A percentile compares a stretch with the other conserved stretches of the same genome.
These are phyloP conservation scores for Eupithecia vulgata DNA, from an alignment of 2,888 invertebrate species.

Conservation along the genomic window DNA sequence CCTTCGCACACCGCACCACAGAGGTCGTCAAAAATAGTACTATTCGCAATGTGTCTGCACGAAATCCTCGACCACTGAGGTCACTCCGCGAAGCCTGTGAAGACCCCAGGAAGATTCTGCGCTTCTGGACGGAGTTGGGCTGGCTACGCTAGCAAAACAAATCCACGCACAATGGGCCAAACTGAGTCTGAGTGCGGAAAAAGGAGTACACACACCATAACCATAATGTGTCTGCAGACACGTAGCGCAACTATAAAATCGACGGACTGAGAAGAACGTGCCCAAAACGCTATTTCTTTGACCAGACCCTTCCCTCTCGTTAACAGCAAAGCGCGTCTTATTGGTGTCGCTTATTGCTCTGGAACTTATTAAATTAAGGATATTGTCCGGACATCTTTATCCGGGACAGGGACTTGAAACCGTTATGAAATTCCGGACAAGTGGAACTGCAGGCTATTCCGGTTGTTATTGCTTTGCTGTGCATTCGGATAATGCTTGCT, in stretches of 20 bases:
- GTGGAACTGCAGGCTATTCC: slow-evolving; percentile 24
- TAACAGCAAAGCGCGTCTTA: slow-evolving; percentile 47
- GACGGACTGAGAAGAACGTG: no score
- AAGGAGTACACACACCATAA: no score
- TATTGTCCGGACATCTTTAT: slow-evolving; percentile 68
- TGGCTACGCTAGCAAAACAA: no score
- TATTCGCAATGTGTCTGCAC: no score
- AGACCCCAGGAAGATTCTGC: no score
- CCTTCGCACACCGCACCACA: no score
- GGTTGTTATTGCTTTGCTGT: slow-evolving; percentile 31
- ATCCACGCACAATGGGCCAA: no score
- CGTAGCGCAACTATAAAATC: background rate
- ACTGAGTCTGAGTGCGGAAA: no score
- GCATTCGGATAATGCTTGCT: slow-evolving; percentile 15
- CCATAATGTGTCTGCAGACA: background rate
- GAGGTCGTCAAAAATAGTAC: no score
- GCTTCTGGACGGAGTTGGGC: no score
- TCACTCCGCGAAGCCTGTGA: no score
- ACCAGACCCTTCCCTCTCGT: slow-evolving; percentile 26
- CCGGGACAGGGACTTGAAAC: slow-evolving; percentile 30
- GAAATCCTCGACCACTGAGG: no score
- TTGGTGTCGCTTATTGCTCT: slow-evolving; percentile 66
- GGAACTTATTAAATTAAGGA: slow-evolving; percentile 75
- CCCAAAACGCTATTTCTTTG: slow-evolving; percentile 7
- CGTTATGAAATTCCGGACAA: slow-evolving; percentile 42